A percentile compares a stretch with the other conserved stretches of the same genome.
These are phyloP conservation scores for Antigone vipio DNA, from an alignment of 2,113 vertebrate genomes.

Conservation along the genomic window DNA sequence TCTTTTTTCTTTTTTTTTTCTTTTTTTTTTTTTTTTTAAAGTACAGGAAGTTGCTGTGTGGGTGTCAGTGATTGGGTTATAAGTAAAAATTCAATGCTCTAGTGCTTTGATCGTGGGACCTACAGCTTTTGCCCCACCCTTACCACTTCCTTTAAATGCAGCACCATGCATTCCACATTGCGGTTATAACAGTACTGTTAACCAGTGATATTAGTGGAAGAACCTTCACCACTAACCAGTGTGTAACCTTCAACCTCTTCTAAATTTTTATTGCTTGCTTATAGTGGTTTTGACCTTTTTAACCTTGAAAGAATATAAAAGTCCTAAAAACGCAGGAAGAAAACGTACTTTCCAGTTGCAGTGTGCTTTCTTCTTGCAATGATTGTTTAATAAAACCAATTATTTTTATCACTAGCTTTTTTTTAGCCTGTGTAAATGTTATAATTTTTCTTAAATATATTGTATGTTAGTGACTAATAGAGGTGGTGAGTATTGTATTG, in stretches of 20 bases:
- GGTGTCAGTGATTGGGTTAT: conserved; percentile 82
- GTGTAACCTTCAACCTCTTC: conserved; percentile 67
- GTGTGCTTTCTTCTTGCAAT: neutral
- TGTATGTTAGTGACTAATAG: neutral
- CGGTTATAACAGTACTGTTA: conserved; percentile 54
- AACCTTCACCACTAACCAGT: conserved; percentile 59
- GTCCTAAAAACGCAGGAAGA: neutral
- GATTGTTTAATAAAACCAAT: neutral
- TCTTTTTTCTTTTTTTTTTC: fast-evolving
- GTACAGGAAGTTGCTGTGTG: conserved; percentile 78
- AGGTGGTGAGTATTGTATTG: neutral
- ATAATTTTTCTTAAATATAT: neutral
- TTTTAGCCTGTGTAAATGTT: neutral
- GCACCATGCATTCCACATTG: conserved; percentile 62
- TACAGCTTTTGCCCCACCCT: conserved; percentile 80
- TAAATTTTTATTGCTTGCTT: conserved; percentile 53
- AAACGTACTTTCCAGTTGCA: neutral
- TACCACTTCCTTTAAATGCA: conserved; percentile 82
- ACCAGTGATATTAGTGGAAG: conserved; percentile 51
- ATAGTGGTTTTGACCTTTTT: conserved; percentile 59
- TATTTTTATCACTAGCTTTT: neutral
- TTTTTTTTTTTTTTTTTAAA: conserved; percentile 57
- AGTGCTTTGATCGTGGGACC: conserved; percentile 76
- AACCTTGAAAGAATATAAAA: conserved; percentile 23
- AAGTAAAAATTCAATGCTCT: conserved; percentile 66